A percentile compares a stretch with the other conserved stretches of the same genome.
Evolutionary conservation across 2,113 vertebrate genomes (phyloP).

Genomic region (Syrmaticus mikado): DNA sequence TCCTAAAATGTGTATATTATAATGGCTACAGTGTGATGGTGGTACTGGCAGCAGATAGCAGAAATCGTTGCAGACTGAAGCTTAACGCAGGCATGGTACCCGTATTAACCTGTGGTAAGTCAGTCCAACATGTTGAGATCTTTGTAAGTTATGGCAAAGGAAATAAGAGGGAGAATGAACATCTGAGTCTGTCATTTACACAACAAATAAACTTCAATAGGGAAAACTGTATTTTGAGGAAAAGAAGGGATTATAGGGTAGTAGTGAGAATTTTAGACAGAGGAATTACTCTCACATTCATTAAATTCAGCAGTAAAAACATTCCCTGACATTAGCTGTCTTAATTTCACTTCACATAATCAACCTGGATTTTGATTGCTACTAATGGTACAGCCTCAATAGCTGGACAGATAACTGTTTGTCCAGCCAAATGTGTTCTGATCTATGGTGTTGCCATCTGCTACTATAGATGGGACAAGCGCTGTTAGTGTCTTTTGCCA

Average conservation of each 20-base stretch:
- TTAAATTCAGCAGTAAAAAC: neutral
- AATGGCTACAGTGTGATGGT: neutral
- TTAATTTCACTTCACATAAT: neutral
- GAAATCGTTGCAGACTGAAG: neutral
- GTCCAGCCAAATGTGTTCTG: conserved; percentile 20
- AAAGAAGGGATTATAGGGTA: neutral
- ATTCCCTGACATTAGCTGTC: neutral
- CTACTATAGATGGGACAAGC: neutral
- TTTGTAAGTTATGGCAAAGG: neutral
- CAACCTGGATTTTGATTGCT: neutral
- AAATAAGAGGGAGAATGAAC: neutral
- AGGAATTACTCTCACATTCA: neutral
- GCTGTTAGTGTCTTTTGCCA: neutral
- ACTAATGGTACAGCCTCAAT: neutral
- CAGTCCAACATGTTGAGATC: neutral
- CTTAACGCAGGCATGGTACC: neutral
- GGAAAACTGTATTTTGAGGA: neutral
- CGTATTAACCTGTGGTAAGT: neutral
- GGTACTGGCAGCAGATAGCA: neutral
- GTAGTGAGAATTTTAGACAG: neutral
- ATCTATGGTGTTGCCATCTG: conserved; percentile 42
- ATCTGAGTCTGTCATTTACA: neutral
- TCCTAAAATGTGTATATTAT: neutral
- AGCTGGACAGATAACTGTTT: neutral
- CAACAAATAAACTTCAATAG: neutral